Base-by-base conservation (phyloP, 2,113 vertebrate species). In the Coregonus clupeaformis region DNA sequence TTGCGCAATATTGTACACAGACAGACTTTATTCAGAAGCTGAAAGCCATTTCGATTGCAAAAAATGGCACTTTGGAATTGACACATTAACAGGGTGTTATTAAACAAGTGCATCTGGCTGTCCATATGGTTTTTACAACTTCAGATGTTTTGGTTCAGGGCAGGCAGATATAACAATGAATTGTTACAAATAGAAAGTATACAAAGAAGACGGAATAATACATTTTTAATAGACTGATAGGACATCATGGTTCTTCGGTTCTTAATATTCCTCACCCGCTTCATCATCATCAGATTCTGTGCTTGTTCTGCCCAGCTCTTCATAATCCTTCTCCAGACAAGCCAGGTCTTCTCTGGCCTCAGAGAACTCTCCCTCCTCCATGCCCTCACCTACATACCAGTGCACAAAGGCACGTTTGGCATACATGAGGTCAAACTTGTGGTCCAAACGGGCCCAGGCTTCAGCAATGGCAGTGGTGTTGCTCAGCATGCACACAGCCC, bases 371-470 rank as follows among this genome's bases (percentile, higher is more conserved):
- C 93, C 95, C 74, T 96, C 95, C 85, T 97, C 96, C 95, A 97
- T 96, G 60, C 95, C 95, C 75, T 96, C 94, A 13, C 95, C 95
- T n/a, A 96, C 95, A 13, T 95, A 96, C 95, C 94, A 96, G 86
- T 96, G 95, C 64, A 97, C 94, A 36, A 97, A 97, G 1, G 95
- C 95, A 16, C 94, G 90, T 72, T 96, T 97, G 55, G 95, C 94
- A 2, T 94, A 95, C 94, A 96, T 96, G 71, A 98, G 91, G 78
- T 97, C 95, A 70, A 96, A 97, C 88, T 96, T 97, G 91, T 97
- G 94, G 88, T 95, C 90, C 1, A 96, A 94, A 1, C 94, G 93
- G 1, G 94, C 93, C 96, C 95, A 96, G 4, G 95, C 95, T 87
- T 96, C 95, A 0, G 95, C 91, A 0, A 96, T 95, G 80, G 95